Conservation (phyloP, 2,797 vertebrate species). For the Lutjanus campechanus region DNA sequence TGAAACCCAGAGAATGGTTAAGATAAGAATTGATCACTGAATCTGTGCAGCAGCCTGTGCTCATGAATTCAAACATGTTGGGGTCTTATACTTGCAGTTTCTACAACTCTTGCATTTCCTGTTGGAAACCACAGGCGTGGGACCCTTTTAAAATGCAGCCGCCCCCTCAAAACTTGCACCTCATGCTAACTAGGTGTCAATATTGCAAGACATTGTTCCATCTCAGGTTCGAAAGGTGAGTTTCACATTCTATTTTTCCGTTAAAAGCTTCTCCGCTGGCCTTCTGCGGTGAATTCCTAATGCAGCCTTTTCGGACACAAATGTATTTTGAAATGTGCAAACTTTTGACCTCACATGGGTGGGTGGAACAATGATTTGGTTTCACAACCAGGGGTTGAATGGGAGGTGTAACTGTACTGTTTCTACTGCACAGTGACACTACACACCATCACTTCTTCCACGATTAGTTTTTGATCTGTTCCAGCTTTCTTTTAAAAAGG, state of each 20-base stretch:
- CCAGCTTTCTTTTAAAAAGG: conserved; percentile 1
- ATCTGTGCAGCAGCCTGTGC: conserved; percentile 32
- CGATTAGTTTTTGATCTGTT: conserved; percentile 18
- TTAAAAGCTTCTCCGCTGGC: conserved; percentile 29
- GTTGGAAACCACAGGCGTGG: conserved; percentile 44
- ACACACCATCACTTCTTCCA: conserved; percentile 9
- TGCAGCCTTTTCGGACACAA: conserved; percentile 18
- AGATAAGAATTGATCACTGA: conserved; percentile 61
- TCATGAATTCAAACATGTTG: conserved; percentile 7
- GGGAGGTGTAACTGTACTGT: conserved; percentile 19
- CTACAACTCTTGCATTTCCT: conserved; percentile 64
- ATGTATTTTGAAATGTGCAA: conserved; percentile 46
- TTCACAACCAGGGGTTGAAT: conserved; percentile 47
- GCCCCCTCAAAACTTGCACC: conserved; percentile 48
- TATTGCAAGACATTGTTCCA: conserved; percentile 40
- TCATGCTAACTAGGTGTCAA: conserved; percentile 34
- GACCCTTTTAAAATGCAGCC: conserved; percentile 48
- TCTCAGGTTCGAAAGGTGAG: conserved; percentile 46
- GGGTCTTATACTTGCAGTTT: conserved; percentile 23
- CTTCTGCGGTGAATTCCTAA: conserved; percentile 23
- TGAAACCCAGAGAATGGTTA: conserved; percentile 44
- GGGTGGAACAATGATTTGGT: conserved; percentile 56
- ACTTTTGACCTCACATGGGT: conserved; percentile 63
- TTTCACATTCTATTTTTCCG: conserved; percentile 44
- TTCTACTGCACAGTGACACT: neutral